Evolutionary conservation across 2,888 invertebrate species (phyloP).

Genomic region (Mantis religiosa): DNA sequence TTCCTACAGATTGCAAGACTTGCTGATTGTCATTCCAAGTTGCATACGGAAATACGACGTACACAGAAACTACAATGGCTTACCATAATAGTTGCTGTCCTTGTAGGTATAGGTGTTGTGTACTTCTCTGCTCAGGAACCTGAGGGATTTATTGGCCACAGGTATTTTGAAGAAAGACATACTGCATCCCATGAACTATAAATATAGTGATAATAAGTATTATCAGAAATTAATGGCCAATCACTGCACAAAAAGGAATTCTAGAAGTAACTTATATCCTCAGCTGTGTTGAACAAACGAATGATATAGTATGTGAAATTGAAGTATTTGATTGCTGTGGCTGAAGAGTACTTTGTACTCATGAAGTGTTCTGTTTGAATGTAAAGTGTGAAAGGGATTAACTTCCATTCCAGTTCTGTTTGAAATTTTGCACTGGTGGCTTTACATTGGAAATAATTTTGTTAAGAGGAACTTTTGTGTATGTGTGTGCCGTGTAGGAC

Average conservation of each 20-base stretch:
- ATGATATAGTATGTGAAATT: not conserved
- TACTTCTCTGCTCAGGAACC: slow-evolving; percentile 5
- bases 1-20: slow-evolving; percentile 44
- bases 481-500: not conserved
- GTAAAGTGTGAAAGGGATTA: not conserved
- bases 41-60: slow-evolving; percentile 49
- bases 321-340: not conserved
- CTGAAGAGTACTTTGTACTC: not conserved
- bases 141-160: not conserved
- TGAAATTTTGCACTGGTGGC: not conserved
- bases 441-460: not conserved
- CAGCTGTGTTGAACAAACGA: not conserved
- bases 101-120: slow-evolving; percentile 43
- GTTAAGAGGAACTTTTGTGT: not conserved
- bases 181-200: not conserved
- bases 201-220: not conserved
- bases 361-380: not conserved
- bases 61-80: slow-evolving; percentile 51
- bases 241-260: not conserved
- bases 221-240: not conserved
- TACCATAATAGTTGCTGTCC: slow-evolving; percentile 48
- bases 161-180: slow-evolving; percentile 4
- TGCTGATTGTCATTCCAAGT: slow-evolving; percentile 45
- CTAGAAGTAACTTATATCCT: not conserved
- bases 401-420: not conserved